phyloP scores from a whole-genome alignment of 30 jellyfish, hydroid and myxozoan genomes.

The Turritopsis dohrnii region DNA sequence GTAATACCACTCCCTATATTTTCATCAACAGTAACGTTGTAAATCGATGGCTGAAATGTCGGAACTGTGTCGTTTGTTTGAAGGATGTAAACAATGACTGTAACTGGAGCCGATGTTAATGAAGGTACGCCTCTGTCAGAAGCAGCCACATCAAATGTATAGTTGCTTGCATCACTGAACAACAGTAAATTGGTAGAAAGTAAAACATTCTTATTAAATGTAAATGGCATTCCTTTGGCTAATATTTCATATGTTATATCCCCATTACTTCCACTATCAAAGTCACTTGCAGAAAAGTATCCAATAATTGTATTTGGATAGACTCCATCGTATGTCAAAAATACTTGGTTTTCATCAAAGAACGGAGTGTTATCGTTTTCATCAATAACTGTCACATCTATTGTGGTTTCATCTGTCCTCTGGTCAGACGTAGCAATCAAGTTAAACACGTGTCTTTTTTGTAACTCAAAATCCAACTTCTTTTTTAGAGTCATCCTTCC shows the following conservation, averaged over 20 bases:
- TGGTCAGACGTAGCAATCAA: background rate
- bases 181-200: background rate
- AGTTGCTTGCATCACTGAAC: background rate
- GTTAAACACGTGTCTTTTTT: background rate
- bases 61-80: conserved; percentile 74
- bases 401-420: background rate
- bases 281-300: conserved; percentile 46
- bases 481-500: background rate
- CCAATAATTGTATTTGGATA: conserved; percentile 44
- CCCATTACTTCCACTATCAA: conserved; percentile 58
- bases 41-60: conserved; percentile 25
- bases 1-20: background rate
- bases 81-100: conserved; percentile 43
- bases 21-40: background rate
- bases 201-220: background rate
- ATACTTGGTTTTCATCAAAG: conserved; percentile 18
- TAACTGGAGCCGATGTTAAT: conserved; percentile 37
- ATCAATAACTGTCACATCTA: conserved; percentile 34
- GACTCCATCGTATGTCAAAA: conserved; percentile 27
- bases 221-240: background rate
- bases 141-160: conserved; percentile 47
- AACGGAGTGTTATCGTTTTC: conserved; percentile 62
- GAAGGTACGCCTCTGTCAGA: conserved; percentile 58
- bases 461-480: background rate
- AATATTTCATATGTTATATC: conserved; percentile 36